A percentile compares a stretch with the other conserved stretches of the same genome.
phyloP scores from a whole-genome alignment of 2,888 invertebrate genomes.

The Yponomeuta cagnagella region DNA sequence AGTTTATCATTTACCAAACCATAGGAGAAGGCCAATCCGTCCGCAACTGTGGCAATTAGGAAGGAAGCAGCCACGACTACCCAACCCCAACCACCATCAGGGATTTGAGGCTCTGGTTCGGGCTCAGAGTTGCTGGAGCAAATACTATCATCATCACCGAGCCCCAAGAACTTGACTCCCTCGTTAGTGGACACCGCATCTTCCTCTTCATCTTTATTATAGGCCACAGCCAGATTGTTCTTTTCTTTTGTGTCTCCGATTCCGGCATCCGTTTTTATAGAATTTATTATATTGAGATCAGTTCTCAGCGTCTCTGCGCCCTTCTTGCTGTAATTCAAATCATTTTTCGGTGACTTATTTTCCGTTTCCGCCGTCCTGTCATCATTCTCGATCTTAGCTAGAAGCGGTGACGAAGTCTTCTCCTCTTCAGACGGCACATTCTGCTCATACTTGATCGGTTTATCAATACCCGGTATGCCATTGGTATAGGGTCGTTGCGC shows the following conservation, averaged over 20 bases:
- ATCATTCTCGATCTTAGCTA: conserved; percentile 48
- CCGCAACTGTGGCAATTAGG: conserved; percentile 90
- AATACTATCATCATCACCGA: conserved; percentile 69
- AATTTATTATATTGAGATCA: conserved; percentile 58
- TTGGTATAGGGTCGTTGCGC: conserved; percentile 57
- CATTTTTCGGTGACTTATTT: conserved; percentile 32
- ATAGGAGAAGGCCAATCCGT: conserved; percentile 95
- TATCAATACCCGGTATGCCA: conserved; percentile 68
- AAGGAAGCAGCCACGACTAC: conserved; percentile 91
- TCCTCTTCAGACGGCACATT: conserved; percentile 69
- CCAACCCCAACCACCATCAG: conserved; percentile 95
- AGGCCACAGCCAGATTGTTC: conserved; percentile 47
- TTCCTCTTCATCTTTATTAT: conserved; percentile 49
- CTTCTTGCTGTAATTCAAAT: conserved; percentile 40
- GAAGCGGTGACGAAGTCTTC: conserved; percentile 65
- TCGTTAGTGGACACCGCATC: conserved; percentile 63
- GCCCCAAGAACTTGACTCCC: conserved; percentile 70
- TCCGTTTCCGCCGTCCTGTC: neutral
- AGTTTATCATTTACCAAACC: conserved; percentile 91
- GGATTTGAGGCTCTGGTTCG: conserved; percentile 76
- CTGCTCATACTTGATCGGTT: conserved; percentile 51
- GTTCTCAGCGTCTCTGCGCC: conserved; percentile 40
- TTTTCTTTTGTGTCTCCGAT: conserved; percentile 28
- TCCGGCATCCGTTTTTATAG: conserved; percentile 50
- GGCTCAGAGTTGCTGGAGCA: conserved; percentile 49